phyloP scores from a whole-genome alignment of 2,888 invertebrate species.

The Macrophya alboannulata region DNA sequence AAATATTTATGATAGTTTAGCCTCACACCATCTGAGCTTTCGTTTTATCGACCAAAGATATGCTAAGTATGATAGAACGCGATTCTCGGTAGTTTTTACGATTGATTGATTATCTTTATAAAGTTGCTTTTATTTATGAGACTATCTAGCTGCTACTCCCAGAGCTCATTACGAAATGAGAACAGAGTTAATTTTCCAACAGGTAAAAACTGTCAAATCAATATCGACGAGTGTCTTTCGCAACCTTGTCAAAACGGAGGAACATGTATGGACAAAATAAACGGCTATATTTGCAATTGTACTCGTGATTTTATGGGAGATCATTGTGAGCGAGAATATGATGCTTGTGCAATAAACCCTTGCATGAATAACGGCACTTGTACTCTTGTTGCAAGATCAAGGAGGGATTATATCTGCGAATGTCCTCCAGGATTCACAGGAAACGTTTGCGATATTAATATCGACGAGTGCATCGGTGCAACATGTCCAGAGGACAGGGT shows the following conservation, averaged over 20 bases:
- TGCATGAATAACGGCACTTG: conserved; percentile 86
- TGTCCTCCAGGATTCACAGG: conserved; percentile 87
- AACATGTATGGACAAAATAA: conserved; percentile 81
- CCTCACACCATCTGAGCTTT: neutral
- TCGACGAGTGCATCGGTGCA: conserved; percentile 85
- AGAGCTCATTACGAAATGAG: neutral
- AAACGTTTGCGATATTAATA: conserved; percentile 84
- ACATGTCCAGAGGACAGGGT: conserved; percentile 81
- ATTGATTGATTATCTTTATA: neutral
- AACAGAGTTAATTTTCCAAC: conserved; percentile 39
- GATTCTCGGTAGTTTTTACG: neutral
- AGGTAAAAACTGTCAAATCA: conserved; percentile 83
- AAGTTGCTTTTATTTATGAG: neutral
- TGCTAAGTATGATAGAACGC: neutral
- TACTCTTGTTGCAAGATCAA: conserved; percentile 78
- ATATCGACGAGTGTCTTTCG: conserved; percentile 80
- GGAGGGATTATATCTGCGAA: conserved; percentile 83
- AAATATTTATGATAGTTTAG: neutral
- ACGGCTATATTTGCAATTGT: conserved; percentile 83
- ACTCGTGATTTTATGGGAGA: conserved; percentile 83
- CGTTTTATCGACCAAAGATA: neutral
- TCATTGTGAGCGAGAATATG: conserved; percentile 82
- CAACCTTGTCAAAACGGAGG: conserved; percentile 83
- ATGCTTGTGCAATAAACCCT: conserved; percentile 83
- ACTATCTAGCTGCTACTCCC: neutral